These are phyloP conservation scores for Orchesella flavescens DNA, from an alignment of 2,888 invertebrate species.

Conservation along the genomic window DNA sequence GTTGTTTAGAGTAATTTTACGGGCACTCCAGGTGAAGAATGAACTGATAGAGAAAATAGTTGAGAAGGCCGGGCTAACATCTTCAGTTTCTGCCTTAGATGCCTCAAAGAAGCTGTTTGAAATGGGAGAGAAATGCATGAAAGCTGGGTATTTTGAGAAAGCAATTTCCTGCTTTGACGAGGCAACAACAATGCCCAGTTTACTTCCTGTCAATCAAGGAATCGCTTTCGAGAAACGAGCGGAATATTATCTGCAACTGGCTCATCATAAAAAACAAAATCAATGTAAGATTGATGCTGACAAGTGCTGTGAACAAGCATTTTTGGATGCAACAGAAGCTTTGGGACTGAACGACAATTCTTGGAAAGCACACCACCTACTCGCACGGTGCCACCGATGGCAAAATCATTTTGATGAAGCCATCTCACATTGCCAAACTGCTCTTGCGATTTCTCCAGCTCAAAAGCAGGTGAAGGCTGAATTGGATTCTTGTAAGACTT, in stretches of 20 bases:
- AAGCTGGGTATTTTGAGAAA: neutral
- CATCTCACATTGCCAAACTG: constrained; percentile 7
- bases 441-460: constrained; percentile 33
- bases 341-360: constrained; percentile 35
- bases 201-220: constrained; percentile 15
- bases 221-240: constrained; percentile 53
- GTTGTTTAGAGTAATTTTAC: neutral
- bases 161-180: constrained; percentile 48
- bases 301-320: neutral
- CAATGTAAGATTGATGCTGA: neutral
- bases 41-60: constrained; percentile 20
- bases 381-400: constrained; percentile 4
- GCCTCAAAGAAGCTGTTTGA: constrained; percentile 7
- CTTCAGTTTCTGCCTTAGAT: neutral
- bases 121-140: constrained; percentile 10
- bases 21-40: constrained; percentile 19
- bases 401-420: constrained; percentile 38
- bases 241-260: neutral
- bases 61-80: constrained; percentile 1
- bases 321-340: neutral
- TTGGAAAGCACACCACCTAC: constrained; percentile 49
- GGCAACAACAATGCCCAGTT: constrained; percentile 25
- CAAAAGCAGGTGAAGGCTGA: constrained; percentile 12
- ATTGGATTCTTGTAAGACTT: constrained; percentile 25
- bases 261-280: constrained; percentile 8